Conservation (phyloP, 2,113 vertebrate species). For the Crotalus viridis region DNA sequence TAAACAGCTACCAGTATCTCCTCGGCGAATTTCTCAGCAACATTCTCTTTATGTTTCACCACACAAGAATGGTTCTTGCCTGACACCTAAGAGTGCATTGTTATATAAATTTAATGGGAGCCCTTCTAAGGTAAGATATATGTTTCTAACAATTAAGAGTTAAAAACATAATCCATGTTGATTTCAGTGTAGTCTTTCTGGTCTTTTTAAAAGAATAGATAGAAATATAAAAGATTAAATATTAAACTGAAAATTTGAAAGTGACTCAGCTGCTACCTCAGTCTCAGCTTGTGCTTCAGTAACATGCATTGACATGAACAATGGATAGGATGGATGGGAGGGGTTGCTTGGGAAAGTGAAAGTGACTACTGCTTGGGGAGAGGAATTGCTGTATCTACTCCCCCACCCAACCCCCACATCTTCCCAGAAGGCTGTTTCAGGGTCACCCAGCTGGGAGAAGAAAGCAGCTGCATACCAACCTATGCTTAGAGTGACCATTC, state of each 20-base stretch:
- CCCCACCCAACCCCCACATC: no score
- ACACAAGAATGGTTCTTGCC: slow-evolving; percentile 81
- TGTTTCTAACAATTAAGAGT: not conserved
- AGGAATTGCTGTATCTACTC: not conserved
- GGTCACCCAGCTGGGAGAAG: not conserved
- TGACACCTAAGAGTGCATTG: slow-evolving; percentile 77
- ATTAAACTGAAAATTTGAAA: not conserved
- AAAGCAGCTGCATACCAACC: not conserved
- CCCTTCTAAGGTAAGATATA: slow-evolving; percentile 83
- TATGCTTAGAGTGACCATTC: not conserved
- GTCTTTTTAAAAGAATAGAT: not conserved
- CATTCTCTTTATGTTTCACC: slow-evolving; percentile 91
- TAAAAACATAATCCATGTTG: not conserved
- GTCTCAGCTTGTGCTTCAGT: not conserved
- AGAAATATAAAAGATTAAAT: not conserved
- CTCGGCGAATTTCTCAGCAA: slow-evolving; percentile 88
- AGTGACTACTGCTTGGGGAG: not conserved
- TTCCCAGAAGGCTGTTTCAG: not conserved
- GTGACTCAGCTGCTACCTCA: not conserved
- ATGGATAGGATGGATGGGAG: not conserved
- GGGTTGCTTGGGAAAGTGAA: not conserved
- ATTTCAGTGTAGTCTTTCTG: not conserved
- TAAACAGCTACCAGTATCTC: slow-evolving; percentile 83
- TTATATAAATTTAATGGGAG: slow-evolving; percentile 90
- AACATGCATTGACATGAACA: not conserved